Evolutionary conservation across 2,113 vertebrate genomes (phyloP).

Genomic region (Prunella himalayana): DNA sequence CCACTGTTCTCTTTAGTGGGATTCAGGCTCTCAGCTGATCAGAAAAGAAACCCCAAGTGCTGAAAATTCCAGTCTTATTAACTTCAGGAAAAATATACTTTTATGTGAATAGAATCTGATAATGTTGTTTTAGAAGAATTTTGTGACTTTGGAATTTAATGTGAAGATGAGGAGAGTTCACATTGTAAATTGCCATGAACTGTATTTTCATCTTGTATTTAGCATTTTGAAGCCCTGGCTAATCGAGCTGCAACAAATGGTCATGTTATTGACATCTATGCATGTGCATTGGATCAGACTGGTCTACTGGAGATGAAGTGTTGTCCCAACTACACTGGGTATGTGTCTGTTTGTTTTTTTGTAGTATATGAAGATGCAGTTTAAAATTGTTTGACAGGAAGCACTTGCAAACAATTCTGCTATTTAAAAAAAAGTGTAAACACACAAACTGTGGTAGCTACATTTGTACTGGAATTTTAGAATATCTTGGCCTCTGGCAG

Average conservation of each 20-base stretch:
- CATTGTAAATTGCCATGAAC: neutral
- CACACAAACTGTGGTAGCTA: neutral
- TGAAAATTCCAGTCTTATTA: neutral
- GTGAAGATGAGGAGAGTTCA: neutral
- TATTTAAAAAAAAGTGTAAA: neutral
- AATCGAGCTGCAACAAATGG: slow-evolving; percentile 88
- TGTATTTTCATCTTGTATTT: slow-evolving; percentile 40
- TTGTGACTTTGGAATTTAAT: neutral
- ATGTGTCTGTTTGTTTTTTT: slow-evolving; percentile 27
- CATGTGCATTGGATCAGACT: slow-evolving; percentile 93
- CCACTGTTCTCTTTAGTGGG: neutral
- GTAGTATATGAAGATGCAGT: neutral
- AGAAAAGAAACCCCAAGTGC: accelerated
- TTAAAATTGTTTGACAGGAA: neutral
- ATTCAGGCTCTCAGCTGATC: neutral
- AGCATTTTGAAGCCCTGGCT: slow-evolving; percentile 94
- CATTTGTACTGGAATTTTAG: neutral
- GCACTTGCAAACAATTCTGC: neutral
- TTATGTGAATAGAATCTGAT: neutral
- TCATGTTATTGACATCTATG: slow-evolving; percentile 96
- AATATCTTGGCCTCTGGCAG: neutral
- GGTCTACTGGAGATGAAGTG: slow-evolving; percentile 98
- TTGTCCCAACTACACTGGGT: slow-evolving; percentile 94
- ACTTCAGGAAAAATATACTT: neutral
- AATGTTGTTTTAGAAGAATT: neutral